Evolutionary conservation across 2,113 vertebrate species (phyloP), one percentile per base, ranked within the genome.

Genomic region (Pangasianodon gigas): DNA sequence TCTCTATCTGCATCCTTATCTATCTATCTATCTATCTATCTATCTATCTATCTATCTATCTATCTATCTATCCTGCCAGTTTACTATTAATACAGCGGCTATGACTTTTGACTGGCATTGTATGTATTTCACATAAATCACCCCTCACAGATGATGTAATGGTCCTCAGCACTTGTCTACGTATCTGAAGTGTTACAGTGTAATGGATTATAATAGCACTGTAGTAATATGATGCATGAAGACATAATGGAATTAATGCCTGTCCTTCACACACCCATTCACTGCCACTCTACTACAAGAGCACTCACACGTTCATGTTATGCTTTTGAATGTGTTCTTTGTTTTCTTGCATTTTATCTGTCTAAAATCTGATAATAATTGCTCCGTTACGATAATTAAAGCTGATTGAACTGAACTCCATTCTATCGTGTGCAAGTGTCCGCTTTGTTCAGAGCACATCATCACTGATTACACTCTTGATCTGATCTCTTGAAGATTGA

Each of bases 141-240:
- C 6, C 14, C 24, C 48, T 81, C 48, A 52, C 79, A 48, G 75
- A 79, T 26, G 75, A 79, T 79, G 75, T 48, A 79, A 79, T 79
- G 75, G 21, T 48, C n/a, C 79, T 32, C 26, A 81, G 79, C 46
- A 81, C 48, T 52, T 81, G 79, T 81, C 48, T 81, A 48, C 29
- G 16, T 81, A 3, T 51, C 75, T 16, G 75, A 79, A 24, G 26
- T 51, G 46, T 51, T 79, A 51, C 75, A 79, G 24, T 51, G 46
- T 79, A 79, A 79, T 79, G 75, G 75, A 48, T 11, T 79, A 29
- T 48, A 79, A 79, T 79, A 79, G 75, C 75, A 51, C 75, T 51
- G 46, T 79, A 79, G 75, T 79, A 51, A 79, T 16, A 51, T 51
- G 46, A 79, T 51, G 44, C 75, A 51, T 79, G 24, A 48, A 48